These are phyloP conservation scores for Parotocinclus haroldoi DNA, from an alignment of 2,797 vertebrate species.

Conservation along the genomic window DNA sequence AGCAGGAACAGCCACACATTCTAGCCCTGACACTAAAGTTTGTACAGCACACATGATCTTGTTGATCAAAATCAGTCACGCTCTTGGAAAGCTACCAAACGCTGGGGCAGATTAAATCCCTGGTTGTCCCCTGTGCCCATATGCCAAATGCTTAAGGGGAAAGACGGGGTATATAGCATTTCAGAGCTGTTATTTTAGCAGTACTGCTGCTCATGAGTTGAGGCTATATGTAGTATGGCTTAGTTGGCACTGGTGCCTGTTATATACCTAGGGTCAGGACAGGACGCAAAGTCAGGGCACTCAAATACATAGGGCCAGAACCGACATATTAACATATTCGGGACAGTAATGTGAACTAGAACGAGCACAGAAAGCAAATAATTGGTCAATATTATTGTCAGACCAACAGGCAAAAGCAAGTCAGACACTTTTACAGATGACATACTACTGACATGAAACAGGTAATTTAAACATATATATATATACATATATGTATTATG, in stretches of 20 bases:
- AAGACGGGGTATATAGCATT: conserved; percentile 54
- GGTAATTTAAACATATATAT: too few relatives aligned
- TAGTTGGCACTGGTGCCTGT: conserved; percentile 9
- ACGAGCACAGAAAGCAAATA: too few relatives aligned
- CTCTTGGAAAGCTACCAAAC: conserved; percentile 2
- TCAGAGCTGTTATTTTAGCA: conserved; percentile 64
- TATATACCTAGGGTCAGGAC: background rate
- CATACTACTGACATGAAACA: too few relatives aligned
- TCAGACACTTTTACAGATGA: too few relatives aligned
- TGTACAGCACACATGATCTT: background rate
- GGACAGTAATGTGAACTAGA: too few relatives aligned
- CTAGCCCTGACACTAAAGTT: background rate
- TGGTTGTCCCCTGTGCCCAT: conserved; percentile 31
- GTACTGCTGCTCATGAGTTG: conserved; percentile 42
- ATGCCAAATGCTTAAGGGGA: conserved; percentile 45
- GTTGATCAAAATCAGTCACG: conserved; percentile 14
- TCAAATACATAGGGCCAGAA: background rate
- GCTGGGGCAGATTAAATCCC: conserved; percentile 34
- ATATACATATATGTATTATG: too few relatives aligned
- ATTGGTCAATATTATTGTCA: too few relatives aligned
- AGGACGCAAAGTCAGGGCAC: background rate
- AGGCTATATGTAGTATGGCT: conserved; percentile 3
- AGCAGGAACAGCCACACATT: background rate
- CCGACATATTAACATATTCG: too few relatives aligned
- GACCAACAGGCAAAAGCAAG: too few relatives aligned